These are phyloP conservation scores for Craterocephalus amniculus DNA, from an alignment of 2,797 vertebrate genomes.

Conservation along the genomic window DNA sequence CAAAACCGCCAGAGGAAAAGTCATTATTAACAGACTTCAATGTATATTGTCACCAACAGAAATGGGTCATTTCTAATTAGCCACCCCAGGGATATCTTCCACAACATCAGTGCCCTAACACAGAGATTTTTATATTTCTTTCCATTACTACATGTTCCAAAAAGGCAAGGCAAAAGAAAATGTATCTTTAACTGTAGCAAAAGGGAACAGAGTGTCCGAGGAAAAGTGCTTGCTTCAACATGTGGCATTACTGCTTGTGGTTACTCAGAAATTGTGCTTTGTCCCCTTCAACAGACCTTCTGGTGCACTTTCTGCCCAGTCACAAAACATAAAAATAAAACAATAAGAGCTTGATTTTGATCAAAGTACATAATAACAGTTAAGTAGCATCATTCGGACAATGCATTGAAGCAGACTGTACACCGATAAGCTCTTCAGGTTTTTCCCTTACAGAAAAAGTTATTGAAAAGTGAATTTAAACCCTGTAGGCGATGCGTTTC, in stretches of 20 bases:
- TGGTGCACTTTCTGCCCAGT: conserved; percentile 71
- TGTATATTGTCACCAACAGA: conserved; percentile 15
- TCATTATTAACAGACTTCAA: conserved; percentile 8
- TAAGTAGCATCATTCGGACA: conserved; percentile 39
- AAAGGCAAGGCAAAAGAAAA: conserved; percentile 48
- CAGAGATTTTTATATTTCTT: conserved; percentile 42
- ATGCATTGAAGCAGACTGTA: conserved; percentile 83
- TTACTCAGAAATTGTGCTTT: conserved; percentile 77
- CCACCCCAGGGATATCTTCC: conserved; percentile 39
- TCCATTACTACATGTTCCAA: conserved; percentile 33
- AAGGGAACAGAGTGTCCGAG: conserved; percentile 47
- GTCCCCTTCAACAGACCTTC: conserved; percentile 45
- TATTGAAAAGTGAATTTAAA: conserved; percentile 48
- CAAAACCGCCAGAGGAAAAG: background rate
- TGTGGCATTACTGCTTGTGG: conserved; percentile 52
- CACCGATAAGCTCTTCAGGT: conserved; percentile 76
- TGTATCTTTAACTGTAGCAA: conserved; percentile 47
- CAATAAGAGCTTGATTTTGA: conserved; percentile 66
- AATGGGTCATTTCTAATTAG: conserved; percentile 31
- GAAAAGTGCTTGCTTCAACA: conserved; percentile 75
- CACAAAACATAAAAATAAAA: conserved; percentile 79
- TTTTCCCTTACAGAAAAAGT: conserved; percentile 79
- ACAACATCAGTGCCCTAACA: conserved; percentile 56
- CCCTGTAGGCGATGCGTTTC: conserved; percentile 70
- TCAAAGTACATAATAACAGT: conserved; percentile 50